Conservation (phyloP, 2,797 vertebrate genomes). For the Aldrovandia affinis region DNA sequence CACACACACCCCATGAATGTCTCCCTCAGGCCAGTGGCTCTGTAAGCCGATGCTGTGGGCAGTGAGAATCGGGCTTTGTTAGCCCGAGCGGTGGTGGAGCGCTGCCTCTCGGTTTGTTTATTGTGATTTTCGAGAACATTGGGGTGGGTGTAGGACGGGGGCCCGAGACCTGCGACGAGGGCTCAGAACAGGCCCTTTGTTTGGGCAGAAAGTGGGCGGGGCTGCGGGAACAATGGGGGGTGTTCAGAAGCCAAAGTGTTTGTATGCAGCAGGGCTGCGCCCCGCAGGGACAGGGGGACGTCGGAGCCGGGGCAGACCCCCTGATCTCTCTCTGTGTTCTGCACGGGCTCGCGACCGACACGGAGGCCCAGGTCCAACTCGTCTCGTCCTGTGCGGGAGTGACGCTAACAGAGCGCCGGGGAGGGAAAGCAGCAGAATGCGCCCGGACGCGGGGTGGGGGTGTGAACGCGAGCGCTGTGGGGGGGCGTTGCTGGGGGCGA, state of each 20-base stretch:
- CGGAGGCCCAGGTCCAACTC: too few relatives aligned
- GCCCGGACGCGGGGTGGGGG: background rate
- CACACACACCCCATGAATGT: background rate
- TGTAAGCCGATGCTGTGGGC: background rate
- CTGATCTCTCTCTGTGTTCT: too few relatives aligned
- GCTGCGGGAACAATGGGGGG: background rate
- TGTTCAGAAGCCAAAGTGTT: background rate
- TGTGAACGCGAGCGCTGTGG: background rate
- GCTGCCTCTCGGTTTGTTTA: background rate
- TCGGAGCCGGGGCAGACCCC: too few relatives aligned
- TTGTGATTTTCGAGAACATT: constrained; percentile 10
- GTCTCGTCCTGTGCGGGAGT: background rate
- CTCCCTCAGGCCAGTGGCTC: background rate
- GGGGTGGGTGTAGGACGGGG: background rate
- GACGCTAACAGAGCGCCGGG: background rate
- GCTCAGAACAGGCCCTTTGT: background rate
- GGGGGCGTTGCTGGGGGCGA: background rate
- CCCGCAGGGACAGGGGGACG: background rate
- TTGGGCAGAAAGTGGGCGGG: background rate
- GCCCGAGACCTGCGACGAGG: background rate
- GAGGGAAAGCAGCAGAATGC: background rate
- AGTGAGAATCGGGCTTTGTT: constrained; percentile 8
- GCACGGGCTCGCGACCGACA: too few relatives aligned
- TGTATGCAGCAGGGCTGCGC: background rate
- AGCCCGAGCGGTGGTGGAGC: background rate